Evolutionary conservation across 2,797 vertebrate genomes (phyloP), one percentile per base, ranked within the genome.

Genomic region (Botia kubotai): DNA sequence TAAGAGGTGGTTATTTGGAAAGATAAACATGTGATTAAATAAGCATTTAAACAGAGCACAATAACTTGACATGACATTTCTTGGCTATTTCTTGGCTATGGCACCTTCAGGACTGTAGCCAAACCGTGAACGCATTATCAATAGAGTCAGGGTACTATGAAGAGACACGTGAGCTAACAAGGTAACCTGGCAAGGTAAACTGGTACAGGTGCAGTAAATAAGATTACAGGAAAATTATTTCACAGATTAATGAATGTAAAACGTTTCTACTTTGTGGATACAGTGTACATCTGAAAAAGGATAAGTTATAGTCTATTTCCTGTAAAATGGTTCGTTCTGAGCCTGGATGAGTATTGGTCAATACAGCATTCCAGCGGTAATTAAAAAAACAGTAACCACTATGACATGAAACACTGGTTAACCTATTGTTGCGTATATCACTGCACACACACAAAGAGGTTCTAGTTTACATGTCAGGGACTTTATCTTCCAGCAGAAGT

Each of bases 51-150:
- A 76, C 67, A 81, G 80, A 48, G 46, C 57, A 46, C 77, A 85
- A 86, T 80, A 84, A 84, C 77, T 71, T 82, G 72, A 83, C 74
- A 76, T 86, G 85, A 86, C 77, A 86, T 85, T 87, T 83, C 69
- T 80, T 82, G 81, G 83, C 81, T 70, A 77, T 65, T 87, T 83
- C 69, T 82, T 82, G 81, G 83, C 81, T 70, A 77, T 65, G 68
- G 48, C 71, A 70, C 65, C 57, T 77, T 68, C 58, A 62, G 79
- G 72, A 77, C 39, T 2, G 23, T 57, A 57, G 78, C 75, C 75
- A 82, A 84, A 60, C 53, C 16, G 58, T 53, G 43, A 81, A 62
- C 58, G 43, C 62, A 69, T 83, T 29, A 21, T 74, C 48, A 52
- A n/a, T 55, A 23, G 57, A 23, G 55, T 8, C 39, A 7, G 39